Base-by-base conservation (phyloP, 2,113 vertebrate genomes). In the Spea bombifrons region DNA sequence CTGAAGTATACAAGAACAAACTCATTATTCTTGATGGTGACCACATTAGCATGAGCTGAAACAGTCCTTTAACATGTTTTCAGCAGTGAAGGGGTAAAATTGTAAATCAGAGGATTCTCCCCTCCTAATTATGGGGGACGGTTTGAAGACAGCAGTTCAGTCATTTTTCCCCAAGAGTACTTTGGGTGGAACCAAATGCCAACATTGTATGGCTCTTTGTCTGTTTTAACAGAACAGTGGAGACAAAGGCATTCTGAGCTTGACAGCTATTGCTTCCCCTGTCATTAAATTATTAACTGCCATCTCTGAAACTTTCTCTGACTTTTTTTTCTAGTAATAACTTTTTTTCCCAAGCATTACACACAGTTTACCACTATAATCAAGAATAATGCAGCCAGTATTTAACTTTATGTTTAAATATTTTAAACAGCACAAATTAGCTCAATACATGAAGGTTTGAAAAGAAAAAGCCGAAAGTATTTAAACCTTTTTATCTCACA, bases 1-100 rank as follows among this genome's bases (percentile, higher is more conserved):
- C 30, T 30, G 30, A 30, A 30, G 30, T 30, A 30, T 30, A 30
- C 30, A 30, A 30, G 30, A 30, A 30, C 30, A 30, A 30, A 30
- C 30, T 1, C 1, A 30, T 30, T 30, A 30, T 30, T 30, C 30
- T 30, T 30, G 30, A 30, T 30, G 30, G 30, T 2, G 15, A 59
- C 55, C 55, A 13, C 15, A 13, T 59, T 59, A 59, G 55, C 12
- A 13, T 30, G 1, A 30, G 30, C 10, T 59, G 12, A 59, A 12
- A 1, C 15, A 59, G 55, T 13, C 8, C 7, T 13, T 12, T 59
- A 59, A 13, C 15, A 12, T 59, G 10, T 12, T 59, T 59, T 59
- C 55, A 13, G 55, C 55, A 59, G 2, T 1, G 9, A 83, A 86
- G 82, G 86, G 81, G 86, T 81, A 87, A 83, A 85, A 87, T 85